Conservation (phyloP, 1,140 invertebrate genomes). For the Ladona fulva region DNA sequence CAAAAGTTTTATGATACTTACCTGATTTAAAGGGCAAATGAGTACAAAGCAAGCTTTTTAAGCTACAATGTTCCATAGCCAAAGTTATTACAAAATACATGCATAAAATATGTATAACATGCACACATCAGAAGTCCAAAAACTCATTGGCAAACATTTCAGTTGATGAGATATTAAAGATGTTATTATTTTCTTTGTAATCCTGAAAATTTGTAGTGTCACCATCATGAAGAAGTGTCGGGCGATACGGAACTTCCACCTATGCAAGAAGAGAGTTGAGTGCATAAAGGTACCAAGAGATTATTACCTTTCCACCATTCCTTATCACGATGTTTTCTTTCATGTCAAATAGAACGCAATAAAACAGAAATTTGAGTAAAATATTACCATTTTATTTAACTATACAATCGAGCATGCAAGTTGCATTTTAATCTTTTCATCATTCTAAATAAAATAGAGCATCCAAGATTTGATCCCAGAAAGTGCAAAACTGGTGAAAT, state of each 20-base stretch:
- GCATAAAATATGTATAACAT: not conserved
- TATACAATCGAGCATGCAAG: no score
- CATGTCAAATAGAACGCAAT: no score
- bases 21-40: not conserved
- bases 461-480: no score
- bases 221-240: not conserved
- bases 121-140: constrained; percentile 2
- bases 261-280: constrained; percentile 1
- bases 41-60: not conserved
- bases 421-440: no score
- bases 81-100: not conserved
- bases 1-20: not conserved
- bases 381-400: no score
- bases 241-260: not conserved
- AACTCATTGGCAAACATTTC: constrained; percentile 9
- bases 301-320: not conserved
- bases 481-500: no score
- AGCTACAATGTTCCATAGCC: not conserved
- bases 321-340: not conserved
- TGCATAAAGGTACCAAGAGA: not conserved
- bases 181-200: constrained; percentile 12
- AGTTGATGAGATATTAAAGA: constrained; percentile 13
- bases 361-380: no score
- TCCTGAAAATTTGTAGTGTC: constrained; percentile 10
- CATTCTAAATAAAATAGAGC: no score